Percentiles rank a stretch among this genome's conserved stretches.
Evolutionary conservation across 2,888 invertebrate genomes (phyloP).

Genomic region (Limnephilus rhombicus): DNA sequence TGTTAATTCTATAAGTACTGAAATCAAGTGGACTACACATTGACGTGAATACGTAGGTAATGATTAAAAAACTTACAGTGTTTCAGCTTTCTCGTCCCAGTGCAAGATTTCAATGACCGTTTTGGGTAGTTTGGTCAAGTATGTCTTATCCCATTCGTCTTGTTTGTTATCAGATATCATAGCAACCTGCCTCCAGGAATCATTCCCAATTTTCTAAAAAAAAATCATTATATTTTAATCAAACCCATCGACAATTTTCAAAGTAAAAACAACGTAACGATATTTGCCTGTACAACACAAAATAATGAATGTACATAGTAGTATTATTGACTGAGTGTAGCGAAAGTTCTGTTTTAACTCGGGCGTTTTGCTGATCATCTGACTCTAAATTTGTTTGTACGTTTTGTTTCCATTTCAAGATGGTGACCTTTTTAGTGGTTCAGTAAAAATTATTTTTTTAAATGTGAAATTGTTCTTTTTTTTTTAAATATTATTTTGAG

Average conservation of each 20-base stretch:
- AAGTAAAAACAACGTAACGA: neutral
- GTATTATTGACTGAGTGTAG: too few relatives aligned
- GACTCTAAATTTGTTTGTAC: too few relatives aligned
- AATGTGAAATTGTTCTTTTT: too few relatives aligned
- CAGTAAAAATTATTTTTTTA: too few relatives aligned
- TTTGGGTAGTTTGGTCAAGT: slow-evolving; percentile 73
- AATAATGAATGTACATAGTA: neutral
- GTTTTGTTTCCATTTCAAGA: too few relatives aligned
- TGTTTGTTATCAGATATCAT: slow-evolving; percentile 73
- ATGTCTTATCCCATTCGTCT: slow-evolving; percentile 69
- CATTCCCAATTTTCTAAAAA: slow-evolving; percentile 76
- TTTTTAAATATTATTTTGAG: too few relatives aligned
- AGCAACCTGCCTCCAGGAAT: slow-evolving; percentile 83
- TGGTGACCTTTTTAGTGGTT: too few relatives aligned
- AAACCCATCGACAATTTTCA: neutral
- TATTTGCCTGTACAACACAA: neutral
- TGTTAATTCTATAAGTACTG: too few relatives aligned
- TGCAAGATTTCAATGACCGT: slow-evolving; percentile 85
- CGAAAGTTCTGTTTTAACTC: too few relatives aligned
- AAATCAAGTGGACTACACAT: too few relatives aligned
- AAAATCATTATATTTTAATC: neutral
- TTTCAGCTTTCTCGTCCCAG: slow-evolving; percentile 83
- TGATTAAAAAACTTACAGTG: slow-evolving; percentile 79
- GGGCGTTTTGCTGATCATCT: too few relatives aligned
- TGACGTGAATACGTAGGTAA: too few relatives aligned